phyloP scores from a whole-genome alignment of 2,113 vertebrate genomes.

The Syrrhaptes paradoxus region DNA sequence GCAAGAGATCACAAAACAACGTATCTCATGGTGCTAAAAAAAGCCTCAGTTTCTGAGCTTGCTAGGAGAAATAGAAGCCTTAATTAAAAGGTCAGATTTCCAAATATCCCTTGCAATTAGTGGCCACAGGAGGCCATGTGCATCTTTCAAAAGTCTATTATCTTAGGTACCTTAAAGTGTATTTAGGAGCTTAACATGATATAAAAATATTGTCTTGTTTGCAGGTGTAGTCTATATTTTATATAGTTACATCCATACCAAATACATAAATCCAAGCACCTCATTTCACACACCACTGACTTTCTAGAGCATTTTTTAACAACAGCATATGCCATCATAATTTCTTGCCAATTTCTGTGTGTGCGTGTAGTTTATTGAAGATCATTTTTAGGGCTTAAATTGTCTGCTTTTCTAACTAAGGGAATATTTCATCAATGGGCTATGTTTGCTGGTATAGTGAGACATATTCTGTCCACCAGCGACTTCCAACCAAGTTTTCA shows the following conservation, averaged over 20 bases:
- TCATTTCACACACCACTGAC: slow-evolving; percentile 21
- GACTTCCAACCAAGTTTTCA: not conserved
- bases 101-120: not conserved
- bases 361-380: not conserved
- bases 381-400: not conserved
- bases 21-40: not conserved
- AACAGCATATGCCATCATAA: not conserved
- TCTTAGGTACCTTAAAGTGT: not conserved
- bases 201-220: not conserved
- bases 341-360: not conserved
- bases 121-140: not conserved
- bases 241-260: not conserved
- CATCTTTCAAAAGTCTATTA: not conserved
- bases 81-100: not conserved
- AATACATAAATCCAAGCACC: not conserved
- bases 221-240: not conserved
- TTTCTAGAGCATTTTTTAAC: not conserved
- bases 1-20: not conserved
- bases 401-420: not conserved
- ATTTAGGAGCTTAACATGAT: not conserved
- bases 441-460: not conserved
- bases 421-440: not conserved
- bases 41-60: not conserved
- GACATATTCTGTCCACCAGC: slow-evolving; percentile 5
- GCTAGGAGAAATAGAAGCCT: not conserved